Conservation (phyloP, 2,113 vertebrate genomes). For the Axis porcinus region DNA sequence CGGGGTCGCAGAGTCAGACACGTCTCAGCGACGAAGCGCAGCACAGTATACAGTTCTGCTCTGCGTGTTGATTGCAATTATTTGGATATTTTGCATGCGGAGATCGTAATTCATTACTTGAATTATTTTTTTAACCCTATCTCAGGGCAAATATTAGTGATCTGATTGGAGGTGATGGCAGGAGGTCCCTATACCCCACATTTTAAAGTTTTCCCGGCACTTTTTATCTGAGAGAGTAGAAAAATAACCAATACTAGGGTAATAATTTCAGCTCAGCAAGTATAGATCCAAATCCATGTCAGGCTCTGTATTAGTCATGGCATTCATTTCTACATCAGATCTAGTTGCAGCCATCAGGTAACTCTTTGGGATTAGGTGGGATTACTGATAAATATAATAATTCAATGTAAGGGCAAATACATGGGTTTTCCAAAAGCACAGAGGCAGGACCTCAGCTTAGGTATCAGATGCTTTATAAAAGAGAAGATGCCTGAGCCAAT, state of each 20-base stretch:
- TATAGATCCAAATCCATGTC: not conserved
- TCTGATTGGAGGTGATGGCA: not conserved
- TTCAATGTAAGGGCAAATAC: rapidly evolving
- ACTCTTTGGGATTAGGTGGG: not conserved
- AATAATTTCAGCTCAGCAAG: not conserved
- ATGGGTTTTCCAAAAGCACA: not conserved
- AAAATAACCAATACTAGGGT: not conserved
- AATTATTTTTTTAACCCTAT: not conserved
- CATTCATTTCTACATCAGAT: too few species aligned
- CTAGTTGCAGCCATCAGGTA: too few species aligned
- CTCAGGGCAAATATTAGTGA: not conserved
- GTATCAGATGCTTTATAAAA: not conserved
- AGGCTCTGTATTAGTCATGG: not conserved
- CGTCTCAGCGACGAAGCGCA: rapidly evolving
- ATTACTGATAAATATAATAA: too few species aligned
- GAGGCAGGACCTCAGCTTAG: not conserved
- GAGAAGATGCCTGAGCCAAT: not conserved
- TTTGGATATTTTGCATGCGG: not conserved
- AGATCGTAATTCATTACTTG: not conserved
- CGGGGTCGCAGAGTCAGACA: rapidly evolving
- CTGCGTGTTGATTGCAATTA: not conserved
- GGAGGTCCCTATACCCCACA: not conserved
- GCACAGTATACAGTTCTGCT: rapidly evolving
- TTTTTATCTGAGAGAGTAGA: not conserved
- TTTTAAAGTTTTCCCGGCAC: not conserved